These are phyloP conservation scores for Pterostichus niger DNA, from an alignment of 2,888 invertebrate species.

Conservation along the genomic window DNA sequence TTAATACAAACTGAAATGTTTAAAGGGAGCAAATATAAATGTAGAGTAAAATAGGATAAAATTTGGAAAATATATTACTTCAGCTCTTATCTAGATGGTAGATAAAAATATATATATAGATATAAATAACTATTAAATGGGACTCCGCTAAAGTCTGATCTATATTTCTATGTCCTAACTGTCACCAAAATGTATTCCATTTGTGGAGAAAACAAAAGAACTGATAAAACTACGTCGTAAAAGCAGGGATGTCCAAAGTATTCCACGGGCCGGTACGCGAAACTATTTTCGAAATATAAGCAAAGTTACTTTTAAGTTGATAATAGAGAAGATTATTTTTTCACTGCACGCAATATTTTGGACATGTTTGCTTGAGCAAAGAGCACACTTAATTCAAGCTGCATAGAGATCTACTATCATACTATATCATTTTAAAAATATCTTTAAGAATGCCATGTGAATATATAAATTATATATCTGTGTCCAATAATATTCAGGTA, in stretches of 20 bases:
- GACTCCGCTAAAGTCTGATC: constrained; percentile 65
- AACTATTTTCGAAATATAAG: constrained; percentile 11
- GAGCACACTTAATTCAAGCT: constrained; percentile 45
- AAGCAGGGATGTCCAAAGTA: constrained; percentile 60
- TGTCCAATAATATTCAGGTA: constrained; percentile 68
- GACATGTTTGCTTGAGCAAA: constrained; percentile 32
- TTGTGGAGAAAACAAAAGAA: constrained; percentile 65
- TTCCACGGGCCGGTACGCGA: constrained; percentile 22
- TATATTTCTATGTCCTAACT: constrained; percentile 65
- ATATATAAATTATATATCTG: constrained; percentile 65
- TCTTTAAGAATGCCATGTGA: constrained; percentile 54
- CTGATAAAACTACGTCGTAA: constrained; percentile 63
- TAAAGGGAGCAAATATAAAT: constrained; percentile 51
- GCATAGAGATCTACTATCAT: constrained; percentile 49
- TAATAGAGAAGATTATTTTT: constrained; percentile 46
- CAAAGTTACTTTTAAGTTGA: neutral
- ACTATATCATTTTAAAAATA: constrained; percentile 63
- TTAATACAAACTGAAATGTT: constrained; percentile 5
- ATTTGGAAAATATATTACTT: constrained; percentile 51
- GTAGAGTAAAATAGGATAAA: constrained; percentile 19
- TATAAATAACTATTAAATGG: constrained; percentile 66
- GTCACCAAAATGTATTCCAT: constrained; percentile 66
- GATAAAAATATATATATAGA: constrained; percentile 60
- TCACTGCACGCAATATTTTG: constrained; percentile 52
- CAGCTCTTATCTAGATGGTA: constrained; percentile 62